These are phyloP conservation scores for Hypotaenidia philippensis DNA, from an alignment of 2,797 vertebrate genomes.

Conservation along the genomic window DNA sequence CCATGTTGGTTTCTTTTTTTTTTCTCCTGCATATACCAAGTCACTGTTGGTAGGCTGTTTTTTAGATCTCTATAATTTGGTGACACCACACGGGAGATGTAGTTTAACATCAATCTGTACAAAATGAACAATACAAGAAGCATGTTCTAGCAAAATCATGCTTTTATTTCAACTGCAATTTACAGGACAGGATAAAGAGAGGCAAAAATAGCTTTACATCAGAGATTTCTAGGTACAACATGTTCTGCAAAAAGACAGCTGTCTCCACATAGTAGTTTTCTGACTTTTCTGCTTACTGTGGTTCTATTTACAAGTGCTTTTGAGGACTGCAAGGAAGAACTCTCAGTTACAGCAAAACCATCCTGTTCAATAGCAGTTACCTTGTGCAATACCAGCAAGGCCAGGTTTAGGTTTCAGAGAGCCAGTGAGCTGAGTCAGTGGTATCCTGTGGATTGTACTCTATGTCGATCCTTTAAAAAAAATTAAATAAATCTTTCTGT, in stretches of 20 bases:
- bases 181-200: neutral
- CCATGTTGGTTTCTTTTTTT: neutral
- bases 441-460: neutral
- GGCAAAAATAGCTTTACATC: neutral
- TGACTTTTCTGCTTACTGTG: neutral
- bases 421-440: neutral
- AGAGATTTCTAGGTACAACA: neutral
- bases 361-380: conserved; percentile 1
- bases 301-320: conserved; percentile 1
- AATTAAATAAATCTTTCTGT: neutral
- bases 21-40: neutral
- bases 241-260: neutral
- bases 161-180: conserved; percentile 16
- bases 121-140: neutral
- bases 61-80: neutral
- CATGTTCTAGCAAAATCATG: neutral
- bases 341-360: neutral
- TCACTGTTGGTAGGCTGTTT: neutral
- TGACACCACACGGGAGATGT: neutral
- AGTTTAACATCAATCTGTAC: neutral
- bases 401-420: conserved; percentile 36
- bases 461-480: neutral
- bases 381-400: neutral
- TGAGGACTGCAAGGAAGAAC: neutral
- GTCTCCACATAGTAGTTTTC: neutral